A percentile compares a stretch with the other conserved stretches of the same genome.
These are phyloP conservation scores for Matsumyia berberina DNA, from an alignment of 2,888 invertebrate species.

Conservation along the genomic window DNA sequence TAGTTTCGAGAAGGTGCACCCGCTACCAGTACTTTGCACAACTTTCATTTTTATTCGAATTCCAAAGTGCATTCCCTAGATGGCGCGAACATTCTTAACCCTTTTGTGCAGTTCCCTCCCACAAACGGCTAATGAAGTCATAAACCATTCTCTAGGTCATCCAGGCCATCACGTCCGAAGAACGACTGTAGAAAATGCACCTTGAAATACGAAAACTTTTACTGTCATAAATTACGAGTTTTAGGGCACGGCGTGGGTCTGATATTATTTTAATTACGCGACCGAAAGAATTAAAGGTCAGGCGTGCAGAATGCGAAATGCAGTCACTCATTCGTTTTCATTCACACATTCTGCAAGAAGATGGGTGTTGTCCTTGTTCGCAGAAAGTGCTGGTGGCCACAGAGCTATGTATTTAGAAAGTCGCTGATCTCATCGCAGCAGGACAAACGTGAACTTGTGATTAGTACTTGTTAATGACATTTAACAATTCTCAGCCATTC, in stretches of 20 bases:
- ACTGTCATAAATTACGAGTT: constrained; percentile 31
- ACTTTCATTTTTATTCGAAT: constrained; percentile 38
- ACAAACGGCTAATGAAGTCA: constrained; percentile 14
- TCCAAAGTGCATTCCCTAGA: constrained; percentile 1
- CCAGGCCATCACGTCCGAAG: background rate
- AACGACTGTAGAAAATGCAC: constrained; percentile 19
- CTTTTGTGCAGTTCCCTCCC: constrained; percentile 25
- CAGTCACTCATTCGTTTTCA: constrained; percentile 20
- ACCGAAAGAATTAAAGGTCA: constrained; percentile 30
- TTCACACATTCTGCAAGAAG: too few relatives aligned
- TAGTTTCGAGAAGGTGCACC: too few relatives aligned
- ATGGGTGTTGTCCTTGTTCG: constrained; percentile 48
- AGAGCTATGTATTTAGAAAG: constrained; percentile 60
- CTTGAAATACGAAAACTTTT: constrained; percentile 40
- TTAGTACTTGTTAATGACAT: too few relatives aligned
- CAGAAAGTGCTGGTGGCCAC: constrained; percentile 18
- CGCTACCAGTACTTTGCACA: too few relatives aligned
- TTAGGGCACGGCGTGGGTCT: constrained; percentile 42
- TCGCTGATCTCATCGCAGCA: constrained; percentile 61
- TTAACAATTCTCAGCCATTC: constrained; percentile 47
- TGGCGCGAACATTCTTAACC: constrained; percentile 2
- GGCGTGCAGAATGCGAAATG: constrained; percentile 46
- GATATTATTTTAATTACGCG: constrained; percentile 29
- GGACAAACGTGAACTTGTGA: constrained; percentile 44
- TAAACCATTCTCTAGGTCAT: constrained; percentile 47